A percentile compares a stretch with the other conserved stretches of the same genome.
phyloP scores from a whole-genome alignment of 1,140 invertebrate species.

The Phymorhynchus buccinoides region DNA sequence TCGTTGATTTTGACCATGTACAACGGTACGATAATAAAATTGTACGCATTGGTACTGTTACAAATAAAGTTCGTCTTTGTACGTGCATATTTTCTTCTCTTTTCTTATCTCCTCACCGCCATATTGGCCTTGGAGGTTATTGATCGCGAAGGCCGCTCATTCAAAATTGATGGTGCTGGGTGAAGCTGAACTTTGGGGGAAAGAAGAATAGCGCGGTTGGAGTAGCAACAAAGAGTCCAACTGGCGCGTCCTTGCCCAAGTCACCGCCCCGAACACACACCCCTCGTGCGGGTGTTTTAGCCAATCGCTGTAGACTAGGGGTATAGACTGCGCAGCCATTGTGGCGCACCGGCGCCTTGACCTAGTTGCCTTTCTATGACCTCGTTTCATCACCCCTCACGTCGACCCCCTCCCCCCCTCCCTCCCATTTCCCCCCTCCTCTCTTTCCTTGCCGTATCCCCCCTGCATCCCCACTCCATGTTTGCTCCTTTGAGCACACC shows the following conservation, averaged over 20 bases:
- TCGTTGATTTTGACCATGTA: no score
- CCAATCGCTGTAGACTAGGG: not conserved
- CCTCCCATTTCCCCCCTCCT: not conserved
- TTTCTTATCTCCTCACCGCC: not conserved
- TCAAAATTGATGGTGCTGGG: conserved; percentile 12
- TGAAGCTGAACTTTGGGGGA: not conserved
- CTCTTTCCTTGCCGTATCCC: not conserved
- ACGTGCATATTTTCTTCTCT: no score
- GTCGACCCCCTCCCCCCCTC: not conserved
- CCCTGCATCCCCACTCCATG: not conserved
- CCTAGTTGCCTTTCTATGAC: conserved; percentile 29
- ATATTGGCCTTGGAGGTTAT: not conserved
- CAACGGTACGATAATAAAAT: no score
- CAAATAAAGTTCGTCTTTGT: no score
- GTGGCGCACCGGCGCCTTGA: not conserved
- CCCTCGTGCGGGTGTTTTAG: not conserved
- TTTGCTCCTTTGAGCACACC: conserved; percentile 12
- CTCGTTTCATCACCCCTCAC: not conserved
- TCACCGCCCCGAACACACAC: not conserved
- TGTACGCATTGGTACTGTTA: no score
- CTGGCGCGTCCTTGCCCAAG: not conserved
- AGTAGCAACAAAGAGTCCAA: not conserved
- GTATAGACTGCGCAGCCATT: conserved; percentile 14
- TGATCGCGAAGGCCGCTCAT: not conserved
- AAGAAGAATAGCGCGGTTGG: conserved; percentile 7